A percentile compares a stretch with the other conserved stretches of the same genome.
phyloP scores from a whole-genome alignment of 37 sponge, comb jelly and placozoan genomes.

The Hexactinellida sp. region DNA sequence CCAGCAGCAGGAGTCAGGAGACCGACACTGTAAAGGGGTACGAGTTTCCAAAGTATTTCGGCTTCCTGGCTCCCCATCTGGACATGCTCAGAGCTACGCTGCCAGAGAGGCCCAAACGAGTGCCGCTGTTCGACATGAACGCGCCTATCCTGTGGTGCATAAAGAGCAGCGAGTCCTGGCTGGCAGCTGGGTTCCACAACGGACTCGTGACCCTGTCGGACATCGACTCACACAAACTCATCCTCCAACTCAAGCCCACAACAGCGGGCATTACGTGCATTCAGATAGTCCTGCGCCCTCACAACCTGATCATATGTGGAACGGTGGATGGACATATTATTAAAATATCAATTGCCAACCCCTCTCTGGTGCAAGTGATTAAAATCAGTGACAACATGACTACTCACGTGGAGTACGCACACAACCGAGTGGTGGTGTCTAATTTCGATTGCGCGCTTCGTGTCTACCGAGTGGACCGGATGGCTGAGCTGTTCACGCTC shows the following conservation, averaged over 20 bases:
- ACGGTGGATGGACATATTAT: background rate
- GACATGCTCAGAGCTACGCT: background rate
- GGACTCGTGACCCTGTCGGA: background rate
- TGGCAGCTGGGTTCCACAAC: conserved; percentile 4
- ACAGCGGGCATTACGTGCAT: background rate
- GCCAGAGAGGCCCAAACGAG: background rate
- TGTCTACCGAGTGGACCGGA: background rate
- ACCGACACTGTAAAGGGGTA: background rate
- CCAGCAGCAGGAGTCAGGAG: background rate
- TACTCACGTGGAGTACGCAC: conserved; percentile 1
- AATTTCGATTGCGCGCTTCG: conserved; percentile 4
- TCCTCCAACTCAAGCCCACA: background rate
- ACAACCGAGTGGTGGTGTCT: background rate
- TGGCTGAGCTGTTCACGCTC: background rate
- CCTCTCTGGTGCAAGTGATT: background rate
- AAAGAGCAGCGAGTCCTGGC: background rate
- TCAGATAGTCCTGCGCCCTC: background rate
- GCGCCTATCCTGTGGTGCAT: conserved; percentile 2
- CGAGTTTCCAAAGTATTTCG: background rate
- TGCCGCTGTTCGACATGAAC: background rate
- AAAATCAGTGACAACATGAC: conserved; percentile 7
- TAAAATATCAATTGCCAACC: background rate
- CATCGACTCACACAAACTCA: background rate
- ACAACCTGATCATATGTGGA: background rate
- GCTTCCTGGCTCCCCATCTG: background rate